Evolutionary conservation across 2,797 vertebrate genomes (phyloP).

Genomic region (Pipistrellus pygmaeus): DNA sequence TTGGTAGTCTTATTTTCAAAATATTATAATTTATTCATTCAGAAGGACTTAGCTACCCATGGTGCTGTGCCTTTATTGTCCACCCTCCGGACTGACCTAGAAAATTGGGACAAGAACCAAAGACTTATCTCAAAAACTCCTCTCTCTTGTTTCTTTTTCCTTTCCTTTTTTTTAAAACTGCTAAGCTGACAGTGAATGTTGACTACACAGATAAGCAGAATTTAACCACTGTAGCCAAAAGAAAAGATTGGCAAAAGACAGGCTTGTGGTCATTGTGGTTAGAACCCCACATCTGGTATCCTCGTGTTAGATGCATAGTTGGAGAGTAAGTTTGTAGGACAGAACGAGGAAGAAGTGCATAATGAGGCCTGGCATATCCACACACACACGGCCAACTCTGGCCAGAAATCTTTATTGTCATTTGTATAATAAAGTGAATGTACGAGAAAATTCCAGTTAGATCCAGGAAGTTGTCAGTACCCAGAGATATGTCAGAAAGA

Average conservation of each 20-base stretch:
- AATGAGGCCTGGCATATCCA: not conserved
- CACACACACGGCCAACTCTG: not conserved
- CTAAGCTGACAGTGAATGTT: not conserved
- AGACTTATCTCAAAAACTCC: not conserved
- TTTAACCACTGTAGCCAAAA: not conserved
- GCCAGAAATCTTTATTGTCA: not conserved
- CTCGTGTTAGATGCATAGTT: not conserved
- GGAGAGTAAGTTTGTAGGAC: not conserved
- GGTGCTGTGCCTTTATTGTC: not conserved
- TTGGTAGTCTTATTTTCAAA: not conserved
- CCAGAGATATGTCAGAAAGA: not conserved
- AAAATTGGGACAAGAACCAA: not conserved
- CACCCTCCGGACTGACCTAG: not conserved
- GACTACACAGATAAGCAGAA: conserved; percentile 2
- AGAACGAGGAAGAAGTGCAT: not conserved
- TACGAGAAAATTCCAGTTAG: not conserved
- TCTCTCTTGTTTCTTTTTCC: not conserved
- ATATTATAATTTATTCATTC: not conserved
- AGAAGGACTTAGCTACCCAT: not conserved
- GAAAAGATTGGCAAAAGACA: not conserved
- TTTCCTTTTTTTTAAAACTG: not conserved
- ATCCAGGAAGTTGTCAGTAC: not conserved
- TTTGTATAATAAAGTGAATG: not conserved
- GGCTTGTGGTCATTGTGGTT: not conserved
- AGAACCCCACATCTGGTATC: not conserved